Evolutionary conservation across 2,797 vertebrate genomes (phyloP).

Genomic region (Liparis tanakae): DNA sequence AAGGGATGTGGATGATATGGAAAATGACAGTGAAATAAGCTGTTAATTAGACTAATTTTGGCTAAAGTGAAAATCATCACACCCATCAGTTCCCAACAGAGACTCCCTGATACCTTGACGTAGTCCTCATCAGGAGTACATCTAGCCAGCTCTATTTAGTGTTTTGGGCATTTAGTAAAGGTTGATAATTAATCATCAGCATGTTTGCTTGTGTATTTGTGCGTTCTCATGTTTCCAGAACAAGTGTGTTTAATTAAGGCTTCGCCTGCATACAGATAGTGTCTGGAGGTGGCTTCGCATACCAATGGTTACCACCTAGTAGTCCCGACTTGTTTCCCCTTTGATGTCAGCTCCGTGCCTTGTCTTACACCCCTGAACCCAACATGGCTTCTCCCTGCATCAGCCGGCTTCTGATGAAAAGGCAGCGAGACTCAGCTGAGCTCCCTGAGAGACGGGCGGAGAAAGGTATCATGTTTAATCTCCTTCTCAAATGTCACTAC

Average conservation of each 20-base stretch:
- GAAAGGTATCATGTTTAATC: conserved; percentile 51
- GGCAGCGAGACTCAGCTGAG: conserved; percentile 45
- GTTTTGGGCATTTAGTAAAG: conserved; percentile 51
- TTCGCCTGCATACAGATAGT: conserved; percentile 26
- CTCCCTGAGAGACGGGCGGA: conserved; percentile 33
- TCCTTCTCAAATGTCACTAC: conserved; percentile 38
- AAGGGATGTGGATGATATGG: not conserved
- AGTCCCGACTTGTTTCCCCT: conserved; percentile 40
- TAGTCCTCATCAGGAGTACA: conserved; percentile 5
- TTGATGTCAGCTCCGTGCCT: conserved; percentile 58
- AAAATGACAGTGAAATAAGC: conserved; percentile 24
- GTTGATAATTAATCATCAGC: conserved; percentile 37
- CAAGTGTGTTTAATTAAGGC: conserved; percentile 7
- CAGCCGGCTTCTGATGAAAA: conserved; percentile 63
- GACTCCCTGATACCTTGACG: conserved; percentile 4
- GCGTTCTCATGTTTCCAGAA: not conserved
- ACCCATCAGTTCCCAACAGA: conserved; percentile 13
- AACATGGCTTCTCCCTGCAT: conserved; percentile 50
- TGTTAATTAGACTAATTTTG: conserved; percentile 15
- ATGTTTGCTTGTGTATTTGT: conserved; percentile 5
- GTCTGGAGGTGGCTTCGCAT: conserved; percentile 37
- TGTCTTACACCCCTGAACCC: conserved; percentile 44
- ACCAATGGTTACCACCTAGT: conserved; percentile 36
- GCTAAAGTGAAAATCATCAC: conserved; percentile 25
- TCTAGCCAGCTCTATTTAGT: conserved; percentile 27